These are phyloP conservation scores for Centrocercus urophasianus DNA, from an alignment of 2,113 vertebrate genomes.

Conservation along the genomic window DNA sequence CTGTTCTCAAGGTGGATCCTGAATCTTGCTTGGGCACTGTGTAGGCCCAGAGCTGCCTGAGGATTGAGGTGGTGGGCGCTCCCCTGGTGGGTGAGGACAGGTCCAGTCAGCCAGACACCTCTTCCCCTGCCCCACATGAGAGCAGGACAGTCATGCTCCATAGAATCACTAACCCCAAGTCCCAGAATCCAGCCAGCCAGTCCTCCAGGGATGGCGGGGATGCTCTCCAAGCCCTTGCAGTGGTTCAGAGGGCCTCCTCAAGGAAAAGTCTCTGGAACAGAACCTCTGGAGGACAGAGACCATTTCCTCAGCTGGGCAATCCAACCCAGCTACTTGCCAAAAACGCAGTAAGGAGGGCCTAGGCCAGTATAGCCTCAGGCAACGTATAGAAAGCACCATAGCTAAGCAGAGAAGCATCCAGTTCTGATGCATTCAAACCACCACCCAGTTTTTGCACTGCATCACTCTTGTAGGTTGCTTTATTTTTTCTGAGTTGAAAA, in stretches of 20 bases:
- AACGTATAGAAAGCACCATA: rapidly evolving
- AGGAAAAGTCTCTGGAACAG: neutral
- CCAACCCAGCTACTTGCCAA: neutral
- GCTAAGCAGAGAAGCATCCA: neutral
- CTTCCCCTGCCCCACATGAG: neutral
- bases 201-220: neutral
- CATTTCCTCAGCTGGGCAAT: neutral
- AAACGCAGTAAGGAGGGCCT: neutral
- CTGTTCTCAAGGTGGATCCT: neutral
- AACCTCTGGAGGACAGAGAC: neutral
- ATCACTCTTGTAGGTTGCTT: neutral
- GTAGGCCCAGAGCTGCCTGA: neutral
- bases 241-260: neutral
- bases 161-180: neutral
- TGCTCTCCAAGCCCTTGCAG: neutral
- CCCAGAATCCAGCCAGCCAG: neutral
- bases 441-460: rapidly evolving
- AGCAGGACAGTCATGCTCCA: neutral
- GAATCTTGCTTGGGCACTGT: neutral
- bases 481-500: neutral
- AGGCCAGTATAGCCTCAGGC: neutral
- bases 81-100: neutral
- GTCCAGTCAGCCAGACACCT: neutral
- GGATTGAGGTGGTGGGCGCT: rapidly evolving
- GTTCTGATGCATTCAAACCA: neutral